Conservation (phyloP, 2,888 invertebrate genomes). For the Lithophane semibrunnea region DNA sequence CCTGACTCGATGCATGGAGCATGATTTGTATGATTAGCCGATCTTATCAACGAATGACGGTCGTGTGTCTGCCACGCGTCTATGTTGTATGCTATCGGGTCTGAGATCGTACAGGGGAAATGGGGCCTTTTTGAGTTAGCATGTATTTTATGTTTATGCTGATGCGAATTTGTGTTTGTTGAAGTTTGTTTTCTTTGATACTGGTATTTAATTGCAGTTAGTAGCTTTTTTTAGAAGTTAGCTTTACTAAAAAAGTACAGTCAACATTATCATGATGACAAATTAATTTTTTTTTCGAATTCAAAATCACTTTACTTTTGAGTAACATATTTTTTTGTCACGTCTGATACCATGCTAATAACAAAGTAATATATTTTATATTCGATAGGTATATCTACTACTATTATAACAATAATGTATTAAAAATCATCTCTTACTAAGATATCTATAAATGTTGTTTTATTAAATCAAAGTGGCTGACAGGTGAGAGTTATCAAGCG, state of each 20-base stretch:
- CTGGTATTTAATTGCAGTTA: neutral
- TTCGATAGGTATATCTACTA: neutral
- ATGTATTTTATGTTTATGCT: constrained; percentile 20
- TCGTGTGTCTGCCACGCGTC: constrained; percentile 55
- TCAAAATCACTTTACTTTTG: neutral
- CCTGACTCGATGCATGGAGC: constrained; percentile 40
- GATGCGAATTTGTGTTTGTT: constrained; percentile 43
- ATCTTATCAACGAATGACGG: constrained; percentile 59
- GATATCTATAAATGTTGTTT: constrained; percentile 13
- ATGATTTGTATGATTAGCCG: constrained; percentile 67
- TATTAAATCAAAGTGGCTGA: constrained; percentile 39
- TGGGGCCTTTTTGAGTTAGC: constrained; percentile 28
- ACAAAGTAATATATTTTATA: neutral
- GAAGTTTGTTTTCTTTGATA: neutral
- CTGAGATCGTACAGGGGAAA: constrained; percentile 48
- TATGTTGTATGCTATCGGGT: constrained; percentile 64
- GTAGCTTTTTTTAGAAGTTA: neutral
- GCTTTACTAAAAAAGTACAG: neutral
- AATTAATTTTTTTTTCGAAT: neutral
- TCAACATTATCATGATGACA: neutral
- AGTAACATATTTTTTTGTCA: neutral
- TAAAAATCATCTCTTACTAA: neutral
- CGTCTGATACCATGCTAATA: neutral
- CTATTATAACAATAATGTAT: neutral
- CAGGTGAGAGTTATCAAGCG: constrained; percentile 58